Conservation (phyloP, 1,140 invertebrate species). For the Saccostrea echinata region DNA sequence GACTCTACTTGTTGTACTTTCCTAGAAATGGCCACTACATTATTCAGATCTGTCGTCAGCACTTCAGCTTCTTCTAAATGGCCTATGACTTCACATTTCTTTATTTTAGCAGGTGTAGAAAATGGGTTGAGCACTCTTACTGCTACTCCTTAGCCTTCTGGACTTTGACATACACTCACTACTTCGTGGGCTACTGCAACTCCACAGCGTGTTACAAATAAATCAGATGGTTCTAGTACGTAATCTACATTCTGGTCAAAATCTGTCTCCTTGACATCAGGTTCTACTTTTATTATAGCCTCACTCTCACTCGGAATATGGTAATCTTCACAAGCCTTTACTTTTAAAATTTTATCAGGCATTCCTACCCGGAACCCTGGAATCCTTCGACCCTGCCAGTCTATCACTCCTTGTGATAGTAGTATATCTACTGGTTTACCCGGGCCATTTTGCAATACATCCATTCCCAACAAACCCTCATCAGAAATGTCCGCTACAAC, state of each 20-base stretch:
- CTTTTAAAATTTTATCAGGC: slow-evolving; percentile 22
- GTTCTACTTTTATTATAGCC: slow-evolving; percentile 27
- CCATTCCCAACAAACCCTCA: slow-evolving; percentile 39
- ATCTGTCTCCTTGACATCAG: background rate
- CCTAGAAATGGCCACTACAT: too few relatives aligned
- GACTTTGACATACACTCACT: background rate
- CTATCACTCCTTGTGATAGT: background rate
- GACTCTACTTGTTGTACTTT: too few relatives aligned
- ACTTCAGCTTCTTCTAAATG: slow-evolving; percentile 4
- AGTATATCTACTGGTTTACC: slow-evolving; percentile 31
- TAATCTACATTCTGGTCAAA: background rate
- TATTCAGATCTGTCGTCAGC: background rate
- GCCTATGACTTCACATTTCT: slow-evolving; percentile 1
- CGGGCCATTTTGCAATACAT: slow-evolving; percentile 37
- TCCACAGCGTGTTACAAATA: background rate
- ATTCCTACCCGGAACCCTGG: slow-evolving; percentile 32
- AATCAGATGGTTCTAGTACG: slow-evolving; percentile 38
- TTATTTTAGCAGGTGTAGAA: slow-evolving; percentile 22
- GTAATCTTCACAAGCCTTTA: background rate
- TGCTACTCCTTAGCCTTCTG: background rate
- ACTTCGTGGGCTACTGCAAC: background rate
- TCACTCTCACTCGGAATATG: slow-evolving; percentile 31
- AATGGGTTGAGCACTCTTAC: background rate
- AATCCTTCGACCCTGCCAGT: background rate
- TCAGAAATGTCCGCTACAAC: slow-evolving; percentile 49